phyloP scores from a whole-genome alignment of 2,797 vertebrate species.

The Eospalax fontanierii region DNA sequence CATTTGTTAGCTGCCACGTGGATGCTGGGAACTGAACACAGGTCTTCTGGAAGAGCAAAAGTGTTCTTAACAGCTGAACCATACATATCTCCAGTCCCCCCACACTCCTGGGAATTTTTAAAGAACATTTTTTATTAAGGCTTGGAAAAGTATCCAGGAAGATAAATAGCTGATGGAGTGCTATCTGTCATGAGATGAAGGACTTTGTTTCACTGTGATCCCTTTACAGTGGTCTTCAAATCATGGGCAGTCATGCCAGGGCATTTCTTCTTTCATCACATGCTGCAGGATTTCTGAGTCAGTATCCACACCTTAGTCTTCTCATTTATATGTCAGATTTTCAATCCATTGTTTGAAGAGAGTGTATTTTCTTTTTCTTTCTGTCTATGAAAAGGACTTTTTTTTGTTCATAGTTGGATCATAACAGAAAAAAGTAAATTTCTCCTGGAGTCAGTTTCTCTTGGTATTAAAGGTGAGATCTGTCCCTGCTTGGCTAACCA shows the following conservation, averaged over 20 bases:
- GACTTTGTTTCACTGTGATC: too few relatives aligned
- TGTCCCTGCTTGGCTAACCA: conserved; percentile 96
- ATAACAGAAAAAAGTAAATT: conserved; percentile 94
- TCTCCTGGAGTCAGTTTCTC: conserved; percentile 93
- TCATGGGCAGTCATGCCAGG: background rate
- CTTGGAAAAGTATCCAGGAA: background rate
- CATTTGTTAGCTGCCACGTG: too few relatives aligned
- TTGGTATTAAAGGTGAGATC: conserved; percentile 94
- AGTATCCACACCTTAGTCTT: too few relatives aligned
- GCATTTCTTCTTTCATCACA: background rate
- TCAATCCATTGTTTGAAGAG: background rate
- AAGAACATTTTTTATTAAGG: background rate
- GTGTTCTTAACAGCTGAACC: too few relatives aligned
- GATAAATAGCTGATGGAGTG: background rate
- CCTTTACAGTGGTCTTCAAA: background rate
- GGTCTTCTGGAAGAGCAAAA: too few relatives aligned
- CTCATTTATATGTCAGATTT: background rate
- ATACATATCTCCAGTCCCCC: background rate
- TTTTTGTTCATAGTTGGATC: conserved; percentile 90
- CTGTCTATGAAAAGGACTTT: background rate
- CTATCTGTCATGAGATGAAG: background rate
- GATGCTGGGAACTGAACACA: too few relatives aligned
- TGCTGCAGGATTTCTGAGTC: background rate
- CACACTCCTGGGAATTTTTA: background rate
- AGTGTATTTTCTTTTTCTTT: background rate